Evolutionary conservation across 2,113 vertebrate species (phyloP).

Genomic region (Equus przewalskii): DNA sequence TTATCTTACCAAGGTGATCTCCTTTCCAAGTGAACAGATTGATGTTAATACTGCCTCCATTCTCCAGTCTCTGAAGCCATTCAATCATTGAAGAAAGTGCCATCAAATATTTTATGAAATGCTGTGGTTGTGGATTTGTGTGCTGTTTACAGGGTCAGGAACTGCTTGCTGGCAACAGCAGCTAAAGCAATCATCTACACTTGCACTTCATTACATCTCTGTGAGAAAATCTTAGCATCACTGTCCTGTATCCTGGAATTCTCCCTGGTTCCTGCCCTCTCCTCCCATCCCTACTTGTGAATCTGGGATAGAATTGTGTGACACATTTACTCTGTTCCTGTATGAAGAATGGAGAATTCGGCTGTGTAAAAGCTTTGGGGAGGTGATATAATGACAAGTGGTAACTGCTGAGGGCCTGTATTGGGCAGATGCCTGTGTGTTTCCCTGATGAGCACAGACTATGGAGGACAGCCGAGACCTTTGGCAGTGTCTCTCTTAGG

Average conservation of each 20-base stretch:
- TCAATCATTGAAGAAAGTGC: neutral
- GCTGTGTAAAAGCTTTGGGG: neutral
- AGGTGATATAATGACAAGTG: neutral
- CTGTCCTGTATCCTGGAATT: neutral
- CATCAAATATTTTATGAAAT: neutral
- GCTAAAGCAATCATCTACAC: neutral
- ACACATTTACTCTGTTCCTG: neutral
- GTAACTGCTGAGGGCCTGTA: neutral
- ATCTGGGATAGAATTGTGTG: neutral
- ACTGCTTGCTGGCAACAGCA: neutral
- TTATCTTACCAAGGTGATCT: neutral
- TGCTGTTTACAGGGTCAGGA: neutral
- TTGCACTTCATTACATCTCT: neutral
- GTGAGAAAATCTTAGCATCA: neutral
- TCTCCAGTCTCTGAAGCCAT: neutral
- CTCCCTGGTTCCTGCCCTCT: neutral
- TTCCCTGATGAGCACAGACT: neutral
- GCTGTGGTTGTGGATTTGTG: neutral
- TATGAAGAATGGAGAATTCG: neutral
- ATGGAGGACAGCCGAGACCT: neutral
- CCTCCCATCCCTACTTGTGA: neutral
- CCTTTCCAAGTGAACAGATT: neutral
- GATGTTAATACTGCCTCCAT: neutral
- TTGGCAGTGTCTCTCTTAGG: neutral
- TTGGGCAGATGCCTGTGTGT: neutral